Evolutionary conservation across 1,140 invertebrate genomes (phyloP), one percentile per base, ranked within the genome.

Genomic region (Sitophilus oryzae): DNA sequence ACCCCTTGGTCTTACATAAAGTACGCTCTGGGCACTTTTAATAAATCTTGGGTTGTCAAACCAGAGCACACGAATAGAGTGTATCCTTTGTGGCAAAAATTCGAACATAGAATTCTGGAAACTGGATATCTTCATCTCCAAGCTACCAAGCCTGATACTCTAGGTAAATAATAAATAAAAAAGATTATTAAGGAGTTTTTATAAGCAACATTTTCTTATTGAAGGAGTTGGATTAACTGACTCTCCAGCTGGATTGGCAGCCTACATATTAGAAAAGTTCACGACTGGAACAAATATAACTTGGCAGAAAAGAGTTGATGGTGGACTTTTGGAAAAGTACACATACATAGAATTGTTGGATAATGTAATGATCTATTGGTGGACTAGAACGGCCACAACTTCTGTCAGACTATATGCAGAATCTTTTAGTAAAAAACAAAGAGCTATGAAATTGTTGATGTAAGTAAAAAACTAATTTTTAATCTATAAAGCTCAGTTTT

Each of bases 341-440:
- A 78, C 76, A 0, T 71, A 86, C 40, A 86, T 89, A 40, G 85
- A 91, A 61, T 70, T 95, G 1, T 66, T 96, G 3, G 93, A 93
- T 60, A 93, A 93, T 66, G 66, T 96, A 0, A 94, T 93, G 88
- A 70, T 94, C 16, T 96, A 95, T 68, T 96, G 90, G 85, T 63
- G 83, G 0, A 83, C 84, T 0, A 82, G 82, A 49, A 82, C 82
- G 0, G 87, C 91, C 1, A 88, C 86, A 0, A 85, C 88, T 1
- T 87, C 88, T 0, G 74, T 82, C 61, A 76, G 91, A 46, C 70
- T 91, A 2, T 94, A 93, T 63, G 74, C 85, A 1, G 89, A 93
- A 69, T 72, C 64, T 0, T 78, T 83, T 45, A 73, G 43, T 3
- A 65, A 62, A 10, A 67, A 65, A 0, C 66, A 77, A 11, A 50